A percentile compares a stretch with the other conserved stretches of the same genome.
Evolutionary conservation across 2,113 vertebrate genomes (phyloP).

Genomic region (Silurus asotus): DNA sequence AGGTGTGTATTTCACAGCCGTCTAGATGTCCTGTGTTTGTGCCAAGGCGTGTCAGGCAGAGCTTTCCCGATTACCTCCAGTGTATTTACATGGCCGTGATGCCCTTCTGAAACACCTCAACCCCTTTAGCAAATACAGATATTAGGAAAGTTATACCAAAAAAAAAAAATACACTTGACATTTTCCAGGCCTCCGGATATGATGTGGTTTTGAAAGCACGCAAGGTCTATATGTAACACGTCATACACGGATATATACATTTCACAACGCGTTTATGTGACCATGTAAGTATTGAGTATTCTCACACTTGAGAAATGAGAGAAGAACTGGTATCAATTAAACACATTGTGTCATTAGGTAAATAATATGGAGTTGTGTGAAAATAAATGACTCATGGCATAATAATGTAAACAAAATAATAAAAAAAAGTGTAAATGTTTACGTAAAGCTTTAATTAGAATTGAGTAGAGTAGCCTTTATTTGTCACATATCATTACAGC

Average conservation of each 20-base stretch:
- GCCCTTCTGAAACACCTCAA: not conserved
- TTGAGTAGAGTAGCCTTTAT: no score
- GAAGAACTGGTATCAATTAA: not conserved
- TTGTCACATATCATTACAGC: no score
- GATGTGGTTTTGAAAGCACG: not conserved
- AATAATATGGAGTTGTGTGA: not conserved
- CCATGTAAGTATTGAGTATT: not conserved
- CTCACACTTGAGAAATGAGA: no score
- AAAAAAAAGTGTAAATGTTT: no score
- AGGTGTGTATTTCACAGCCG: not conserved
- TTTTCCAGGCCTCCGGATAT: no score
- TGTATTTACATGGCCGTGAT: slow-evolving; percentile 19
- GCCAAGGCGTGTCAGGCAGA: not conserved
- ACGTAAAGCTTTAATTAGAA: no score
- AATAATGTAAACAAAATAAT: no score
- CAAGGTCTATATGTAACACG: not conserved
- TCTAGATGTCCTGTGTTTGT: not conserved
- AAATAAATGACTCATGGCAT: not conserved
- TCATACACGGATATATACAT: not conserved
- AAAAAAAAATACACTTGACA: not conserved
- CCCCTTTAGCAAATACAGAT: slow-evolving; percentile 23
- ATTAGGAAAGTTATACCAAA: not conserved
- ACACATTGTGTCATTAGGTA: not conserved
- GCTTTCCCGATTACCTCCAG: not conserved
- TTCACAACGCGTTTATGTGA: not conserved